Evolutionary conservation across 35 echinoderm and acorn worm genomes (phyloP).

Genomic region (Ophioderma brevispina): DNA sequence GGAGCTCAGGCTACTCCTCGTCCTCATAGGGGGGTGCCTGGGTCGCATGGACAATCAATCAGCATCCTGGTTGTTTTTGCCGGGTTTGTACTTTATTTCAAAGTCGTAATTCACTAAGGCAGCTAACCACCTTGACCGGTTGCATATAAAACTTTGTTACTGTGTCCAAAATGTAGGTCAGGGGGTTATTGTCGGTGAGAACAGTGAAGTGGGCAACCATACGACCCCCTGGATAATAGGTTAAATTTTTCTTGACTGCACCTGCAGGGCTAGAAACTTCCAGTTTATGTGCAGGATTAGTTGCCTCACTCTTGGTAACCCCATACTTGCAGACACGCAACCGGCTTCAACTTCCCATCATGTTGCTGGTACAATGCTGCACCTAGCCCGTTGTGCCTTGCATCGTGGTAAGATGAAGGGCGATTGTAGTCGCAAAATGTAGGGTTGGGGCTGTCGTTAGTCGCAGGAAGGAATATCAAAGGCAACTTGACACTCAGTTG

Average conservation of each 20-base stretch:
- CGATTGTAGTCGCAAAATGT: slow-evolving; percentile 46
- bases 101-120: slow-evolving; percentile 54
- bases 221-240: slow-evolving; percentile 6
- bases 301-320: slow-evolving; percentile 46
- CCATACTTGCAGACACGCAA: slow-evolving; percentile 66
- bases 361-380: slow-evolving; percentile 57
- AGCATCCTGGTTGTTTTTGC: slow-evolving; percentile 44
- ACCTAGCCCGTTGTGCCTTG: slow-evolving; percentile 41
- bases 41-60: slow-evolving; percentile 22
- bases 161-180: slow-evolving; percentile 62
- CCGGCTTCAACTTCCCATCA: slow-evolving; percentile 32
- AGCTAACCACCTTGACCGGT: slow-evolving; percentile 80
- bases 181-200: slow-evolving; percentile 73
- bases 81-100: slow-evolving; percentile 29
- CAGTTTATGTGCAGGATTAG: slow-evolving; percentile 50
- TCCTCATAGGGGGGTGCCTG: neutral
- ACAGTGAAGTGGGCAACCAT: slow-evolving; percentile 18
- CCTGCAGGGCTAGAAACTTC: slow-evolving; percentile 36
- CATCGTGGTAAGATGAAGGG: slow-evolving; percentile 51
- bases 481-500: slow-evolving; percentile 21
- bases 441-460: slow-evolving; percentile 46
- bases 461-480: slow-evolving; percentile 41
- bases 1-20: neutral
- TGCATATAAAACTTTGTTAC: slow-evolving; percentile 66
- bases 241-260: slow-evolving; percentile 40